Percentiles rank a stretch among this genome's conserved stretches.
Conservation (phyloP, 2,888 invertebrate species). For the Minunthozetes semirufus region DNA sequence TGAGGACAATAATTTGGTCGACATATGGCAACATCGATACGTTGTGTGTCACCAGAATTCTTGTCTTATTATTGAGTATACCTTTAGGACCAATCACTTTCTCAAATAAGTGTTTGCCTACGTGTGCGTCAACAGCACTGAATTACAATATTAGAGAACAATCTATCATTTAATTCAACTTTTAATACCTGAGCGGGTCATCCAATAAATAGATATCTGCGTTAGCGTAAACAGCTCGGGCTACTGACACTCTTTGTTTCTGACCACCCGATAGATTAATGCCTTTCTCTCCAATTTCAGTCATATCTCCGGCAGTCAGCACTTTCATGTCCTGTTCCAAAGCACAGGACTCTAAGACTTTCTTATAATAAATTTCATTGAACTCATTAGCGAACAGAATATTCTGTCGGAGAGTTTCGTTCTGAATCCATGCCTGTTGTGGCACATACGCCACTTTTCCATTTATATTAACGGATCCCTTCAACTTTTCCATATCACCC, state of each 20-base stretch:
- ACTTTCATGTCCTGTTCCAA: conserved; percentile 50
- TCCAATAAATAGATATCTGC: conserved; percentile 38
- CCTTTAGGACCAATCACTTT: conserved; percentile 49
- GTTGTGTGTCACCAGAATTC: conserved; percentile 53
- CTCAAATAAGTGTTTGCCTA: conserved; percentile 50
- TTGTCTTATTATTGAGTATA: conserved; percentile 52
- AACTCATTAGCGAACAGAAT: conserved; percentile 49
- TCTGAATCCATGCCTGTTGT: conserved; percentile 43
- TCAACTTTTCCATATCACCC: conserved; percentile 43
- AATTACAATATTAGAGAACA: conserved; percentile 40
- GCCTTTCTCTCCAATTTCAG: conserved; percentile 54
- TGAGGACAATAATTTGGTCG: conserved; percentile 51
- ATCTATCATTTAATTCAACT: neutral
- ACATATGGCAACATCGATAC: conserved; percentile 51
- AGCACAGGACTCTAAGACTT: conserved; percentile 51
- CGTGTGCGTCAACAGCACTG: conserved; percentile 51
- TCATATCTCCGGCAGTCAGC: conserved; percentile 45
- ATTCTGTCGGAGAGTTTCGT: conserved; percentile 51
- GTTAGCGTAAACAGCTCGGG: conserved; percentile 38
- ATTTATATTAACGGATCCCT: conserved; percentile 41
- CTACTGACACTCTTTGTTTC: conserved; percentile 36
- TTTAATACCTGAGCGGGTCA: conserved; percentile 36
- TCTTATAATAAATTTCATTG: conserved; percentile 44
- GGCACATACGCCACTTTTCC: conserved; percentile 35
- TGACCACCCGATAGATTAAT: conserved; percentile 48